These are phyloP conservation scores for Spisula subtruncata DNA, from an alignment of 2,888 invertebrate genomes.

Conservation along the genomic window DNA sequence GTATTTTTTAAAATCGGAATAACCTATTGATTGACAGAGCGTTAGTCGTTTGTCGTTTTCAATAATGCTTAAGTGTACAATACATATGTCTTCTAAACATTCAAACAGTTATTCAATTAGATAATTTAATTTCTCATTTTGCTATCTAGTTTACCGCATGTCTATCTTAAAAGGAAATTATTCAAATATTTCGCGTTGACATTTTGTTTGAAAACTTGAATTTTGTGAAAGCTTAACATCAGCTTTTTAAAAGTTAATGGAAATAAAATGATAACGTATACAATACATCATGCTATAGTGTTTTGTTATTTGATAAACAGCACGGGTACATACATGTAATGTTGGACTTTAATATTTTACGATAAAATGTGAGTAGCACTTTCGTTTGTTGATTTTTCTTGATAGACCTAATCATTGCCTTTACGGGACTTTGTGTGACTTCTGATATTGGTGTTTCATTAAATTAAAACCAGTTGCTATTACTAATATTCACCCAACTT, in stretches of 20 bases:
- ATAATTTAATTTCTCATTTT: background rate
- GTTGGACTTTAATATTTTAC: too few relatives aligned
- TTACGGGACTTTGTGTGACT: too few relatives aligned
- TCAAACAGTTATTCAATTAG: conserved; percentile 1
- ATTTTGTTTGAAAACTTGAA: background rate
- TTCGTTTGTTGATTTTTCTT: too few relatives aligned
- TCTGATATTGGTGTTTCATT: too few relatives aligned
- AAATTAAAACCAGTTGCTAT: too few relatives aligned
- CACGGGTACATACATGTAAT: too few relatives aligned
- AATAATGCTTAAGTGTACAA: background rate
- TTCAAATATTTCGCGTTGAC: background rate
- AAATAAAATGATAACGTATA: background rate
- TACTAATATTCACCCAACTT: too few relatives aligned
- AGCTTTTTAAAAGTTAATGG: background rate
- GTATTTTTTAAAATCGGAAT: background rate
- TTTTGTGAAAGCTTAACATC: background rate
- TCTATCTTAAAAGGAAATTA: background rate
- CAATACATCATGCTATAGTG: too few relatives aligned
- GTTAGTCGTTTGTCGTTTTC: background rate
- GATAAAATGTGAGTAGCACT: too few relatives aligned
- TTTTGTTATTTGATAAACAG: too few relatives aligned
- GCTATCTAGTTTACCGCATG: background rate
- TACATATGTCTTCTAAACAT: background rate
- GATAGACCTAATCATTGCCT: too few relatives aligned
- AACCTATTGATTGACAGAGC: background rate